Evolutionary conservation across 2,888 invertebrate genomes (phyloP).

Genomic region (Globia sparganii): DNA sequence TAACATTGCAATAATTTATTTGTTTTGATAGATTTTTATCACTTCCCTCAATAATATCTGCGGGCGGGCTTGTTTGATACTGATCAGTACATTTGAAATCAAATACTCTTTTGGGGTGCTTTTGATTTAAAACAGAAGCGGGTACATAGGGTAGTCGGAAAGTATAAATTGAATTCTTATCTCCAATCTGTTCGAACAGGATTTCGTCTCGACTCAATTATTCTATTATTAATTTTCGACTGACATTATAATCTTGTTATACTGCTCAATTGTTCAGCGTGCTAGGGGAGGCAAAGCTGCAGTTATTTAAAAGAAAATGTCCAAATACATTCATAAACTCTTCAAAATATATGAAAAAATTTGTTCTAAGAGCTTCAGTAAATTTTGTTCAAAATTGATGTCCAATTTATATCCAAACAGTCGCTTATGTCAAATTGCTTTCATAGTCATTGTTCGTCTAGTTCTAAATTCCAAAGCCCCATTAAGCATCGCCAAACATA

Average conservation of each 20-base stretch:
- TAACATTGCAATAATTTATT: constrained; percentile 73
- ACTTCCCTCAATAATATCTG: constrained; percentile 75
- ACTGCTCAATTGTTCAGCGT: constrained; percentile 40
- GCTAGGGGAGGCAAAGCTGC: not conserved
- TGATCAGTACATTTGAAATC: constrained; percentile 69
- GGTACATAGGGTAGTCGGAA: constrained; percentile 74
- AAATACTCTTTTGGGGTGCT: constrained; percentile 68
- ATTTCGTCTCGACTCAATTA: constrained; percentile 68
- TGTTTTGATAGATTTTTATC: constrained; percentile 82
- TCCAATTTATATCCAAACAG: constrained; percentile 1
- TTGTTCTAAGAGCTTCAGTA: not conserved
- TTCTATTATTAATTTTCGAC: constrained; percentile 63
- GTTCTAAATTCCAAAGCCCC: constrained; percentile 20
- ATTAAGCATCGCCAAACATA: constrained; percentile 43
- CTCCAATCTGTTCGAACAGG: constrained; percentile 75
- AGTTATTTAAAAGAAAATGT: not conserved
- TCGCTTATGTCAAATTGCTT: constrained; percentile 22
- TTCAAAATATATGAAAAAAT: not conserved
- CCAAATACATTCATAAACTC: not conserved
- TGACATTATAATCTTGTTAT: constrained; percentile 58
- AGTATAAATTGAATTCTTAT: constrained; percentile 86
- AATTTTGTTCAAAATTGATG: no score
- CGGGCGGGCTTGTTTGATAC: constrained; percentile 70
- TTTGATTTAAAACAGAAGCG: constrained; percentile 86
- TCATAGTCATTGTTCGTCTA: constrained; percentile 5